A percentile compares a stretch with the other conserved stretches of the same genome.
Conservation (phyloP, 2,888 invertebrate species). For the Orthosia incerta region DNA sequence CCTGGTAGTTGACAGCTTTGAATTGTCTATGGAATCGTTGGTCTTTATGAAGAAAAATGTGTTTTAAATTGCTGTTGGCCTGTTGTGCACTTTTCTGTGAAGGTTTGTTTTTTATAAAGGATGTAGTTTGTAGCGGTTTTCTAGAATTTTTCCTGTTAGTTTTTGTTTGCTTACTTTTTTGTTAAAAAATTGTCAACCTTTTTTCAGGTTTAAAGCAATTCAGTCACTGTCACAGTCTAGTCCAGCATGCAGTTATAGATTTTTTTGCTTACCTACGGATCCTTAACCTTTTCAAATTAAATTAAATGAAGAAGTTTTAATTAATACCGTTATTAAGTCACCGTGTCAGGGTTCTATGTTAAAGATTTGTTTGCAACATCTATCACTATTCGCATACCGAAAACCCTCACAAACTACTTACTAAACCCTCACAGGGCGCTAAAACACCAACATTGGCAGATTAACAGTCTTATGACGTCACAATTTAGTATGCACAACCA, state of each 20-base stretch:
- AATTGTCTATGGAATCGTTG: slow-evolving; percentile 35
- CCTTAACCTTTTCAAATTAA: neutral
- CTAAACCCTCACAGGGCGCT: neutral
- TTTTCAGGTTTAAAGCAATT: neutral
- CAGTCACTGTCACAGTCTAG: neutral
- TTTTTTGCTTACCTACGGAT: neutral
- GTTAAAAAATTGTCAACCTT: too few species aligned
- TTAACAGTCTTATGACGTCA: slow-evolving; percentile 2
- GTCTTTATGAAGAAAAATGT: slow-evolving; percentile 33
- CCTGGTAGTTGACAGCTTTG: slow-evolving; percentile 44
- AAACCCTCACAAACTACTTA: slow-evolving; percentile 11
- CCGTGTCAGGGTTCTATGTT: neutral
- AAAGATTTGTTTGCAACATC: slow-evolving; percentile 2
- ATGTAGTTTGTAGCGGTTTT: neutral
- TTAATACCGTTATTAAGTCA: slow-evolving; percentile 10
- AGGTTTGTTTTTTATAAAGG: too few species aligned
- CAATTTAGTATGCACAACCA: neutral
- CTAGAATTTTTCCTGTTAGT: neutral
- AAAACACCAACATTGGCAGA: neutral
- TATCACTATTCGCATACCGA: slow-evolving; percentile 9
- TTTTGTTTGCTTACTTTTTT: neutral
- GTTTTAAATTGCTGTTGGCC: slow-evolving; percentile 8
- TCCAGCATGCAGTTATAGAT: too few species aligned
- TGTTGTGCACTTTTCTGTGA: slow-evolving; percentile 2
- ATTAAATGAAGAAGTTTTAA: neutral